A percentile compares a stretch with the other conserved stretches of the same genome.
These are phyloP conservation scores for Pediacus dermestoides DNA, from an alignment of 2,888 invertebrate species.

Conservation along the genomic window DNA sequence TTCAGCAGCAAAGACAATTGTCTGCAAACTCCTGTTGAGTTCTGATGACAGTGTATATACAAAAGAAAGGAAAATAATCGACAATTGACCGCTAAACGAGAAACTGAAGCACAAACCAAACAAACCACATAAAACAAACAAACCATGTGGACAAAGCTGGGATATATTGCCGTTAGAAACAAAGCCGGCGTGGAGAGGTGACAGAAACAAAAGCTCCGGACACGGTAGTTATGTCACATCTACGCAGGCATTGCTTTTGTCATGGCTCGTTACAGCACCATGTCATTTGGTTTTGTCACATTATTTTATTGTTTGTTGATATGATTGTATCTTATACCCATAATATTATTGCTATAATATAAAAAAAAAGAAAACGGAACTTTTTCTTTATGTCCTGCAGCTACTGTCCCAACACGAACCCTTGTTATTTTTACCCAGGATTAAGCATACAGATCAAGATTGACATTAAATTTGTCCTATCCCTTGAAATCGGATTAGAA, in stretches of 20 bases:
- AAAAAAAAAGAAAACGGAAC: not conserved
- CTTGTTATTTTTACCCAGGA: constrained; percentile 39
- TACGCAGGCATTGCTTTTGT: constrained; percentile 27
- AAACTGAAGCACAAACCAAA: constrained; percentile 30
- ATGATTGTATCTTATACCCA: too few species aligned
- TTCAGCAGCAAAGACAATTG: constrained; percentile 1
- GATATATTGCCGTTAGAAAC: constrained; percentile 22
- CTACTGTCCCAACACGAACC: too few species aligned
- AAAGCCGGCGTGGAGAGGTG: constrained; percentile 25
- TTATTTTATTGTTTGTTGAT: too few species aligned
- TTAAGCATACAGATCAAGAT: constrained; percentile 35
- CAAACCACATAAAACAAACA: constrained; percentile 30
- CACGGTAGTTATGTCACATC: constrained; percentile 31
- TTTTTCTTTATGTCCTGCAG: constrained; percentile 2
- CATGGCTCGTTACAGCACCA: constrained; percentile 37
- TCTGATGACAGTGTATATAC: constrained; percentile 3
- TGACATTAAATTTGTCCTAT: constrained; percentile 41
- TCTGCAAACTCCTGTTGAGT: not conserved
- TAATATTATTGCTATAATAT: too few species aligned
- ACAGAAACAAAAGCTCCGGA: constrained; percentile 34
- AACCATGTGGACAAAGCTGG: constrained; percentile 24
- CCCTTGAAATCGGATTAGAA: constrained; percentile 38
- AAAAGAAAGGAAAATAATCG: constrained; percentile 21
- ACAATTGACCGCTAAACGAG: constrained; percentile 26
- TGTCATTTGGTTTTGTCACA: constrained; percentile 33